Evolutionary conservation across 2,113 vertebrate genomes (phyloP).

Genomic region (Bothrops jararaca): DNA sequence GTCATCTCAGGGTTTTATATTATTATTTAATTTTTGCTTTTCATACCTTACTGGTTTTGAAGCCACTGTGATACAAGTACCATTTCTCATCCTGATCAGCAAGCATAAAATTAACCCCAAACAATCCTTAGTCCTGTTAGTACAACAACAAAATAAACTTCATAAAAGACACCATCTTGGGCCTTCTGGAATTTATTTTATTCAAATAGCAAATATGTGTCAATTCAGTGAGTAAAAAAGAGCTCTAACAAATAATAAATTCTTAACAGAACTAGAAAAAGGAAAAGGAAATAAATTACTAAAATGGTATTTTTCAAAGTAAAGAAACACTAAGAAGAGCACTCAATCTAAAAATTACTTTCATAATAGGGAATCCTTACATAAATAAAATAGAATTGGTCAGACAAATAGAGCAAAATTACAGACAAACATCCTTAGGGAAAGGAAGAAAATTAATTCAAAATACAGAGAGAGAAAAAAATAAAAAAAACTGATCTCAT

Average conservation of each 20-base stretch:
- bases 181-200: not conserved
- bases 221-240: not conserved
- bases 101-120: not conserved
- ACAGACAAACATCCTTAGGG: not conserved
- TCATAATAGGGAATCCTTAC: not conserved
- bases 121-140: not conserved
- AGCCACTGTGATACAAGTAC: not conserved
- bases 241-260: not conserved
- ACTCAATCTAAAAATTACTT: not conserved
- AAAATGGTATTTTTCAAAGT: not conserved
- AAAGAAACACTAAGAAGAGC: not conserved
- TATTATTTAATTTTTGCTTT: conserved; percentile 1
- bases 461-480: not conserved
- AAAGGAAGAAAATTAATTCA: not conserved
- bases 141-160: not conserved
- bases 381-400: not conserved
- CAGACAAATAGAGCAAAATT: not conserved
- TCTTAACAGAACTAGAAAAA: not conserved
- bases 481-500: not conserved
- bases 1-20: not conserved
- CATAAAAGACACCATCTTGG: not conserved
- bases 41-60: not conserved
- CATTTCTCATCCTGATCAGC: not conserved
- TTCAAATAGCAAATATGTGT: not conserved
- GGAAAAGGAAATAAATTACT: not conserved